A percentile compares a stretch with the other conserved stretches of the same genome.
Conservation (phyloP, 2,113 vertebrate genomes). For the Lepus timidus region DNA sequence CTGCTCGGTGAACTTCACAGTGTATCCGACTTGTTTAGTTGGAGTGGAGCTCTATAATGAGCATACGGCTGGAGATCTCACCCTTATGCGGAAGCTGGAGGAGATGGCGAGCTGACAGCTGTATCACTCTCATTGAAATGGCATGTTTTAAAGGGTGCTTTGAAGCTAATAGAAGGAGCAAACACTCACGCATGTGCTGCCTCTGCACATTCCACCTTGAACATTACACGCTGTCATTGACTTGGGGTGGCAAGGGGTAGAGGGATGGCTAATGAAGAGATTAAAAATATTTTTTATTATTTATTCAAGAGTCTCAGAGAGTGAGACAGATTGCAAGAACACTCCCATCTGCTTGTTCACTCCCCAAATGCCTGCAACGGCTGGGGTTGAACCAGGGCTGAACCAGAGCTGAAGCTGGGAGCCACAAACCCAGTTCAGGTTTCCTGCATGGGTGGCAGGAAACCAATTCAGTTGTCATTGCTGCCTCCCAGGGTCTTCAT, state of each 20-base stretch:
- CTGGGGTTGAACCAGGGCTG: too few species aligned
- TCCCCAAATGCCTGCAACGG: too few species aligned
- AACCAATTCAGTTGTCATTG: too few species aligned
- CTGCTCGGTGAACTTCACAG: conserved; percentile 47
- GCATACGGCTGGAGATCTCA: conserved; percentile 13
- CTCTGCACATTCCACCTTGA: conserved; percentile 17
- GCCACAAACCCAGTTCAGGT: too few species aligned
- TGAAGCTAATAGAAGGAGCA: conserved; percentile 55
- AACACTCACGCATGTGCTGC: background rate
- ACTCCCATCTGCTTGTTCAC: too few species aligned
- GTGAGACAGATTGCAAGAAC: too few species aligned
- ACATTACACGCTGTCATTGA: conserved; percentile 8
- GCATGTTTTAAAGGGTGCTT: conserved; percentile 62
- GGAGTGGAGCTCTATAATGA: conserved; percentile 55
- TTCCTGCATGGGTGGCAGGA: too few species aligned
- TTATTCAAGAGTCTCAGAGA: too few species aligned
- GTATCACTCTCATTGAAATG: conserved; percentile 74
- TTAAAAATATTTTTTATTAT: too few species aligned
- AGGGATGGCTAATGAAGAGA: background rate
- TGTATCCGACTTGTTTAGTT: conserved; percentile 69
- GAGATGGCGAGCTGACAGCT: conserved; percentile 70
- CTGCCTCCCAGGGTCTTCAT: too few species aligned
- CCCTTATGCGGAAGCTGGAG: conserved; percentile 43
- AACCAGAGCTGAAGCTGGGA: too few species aligned
- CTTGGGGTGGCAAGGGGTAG: background rate